Conservation (phyloP, 2,797 vertebrate species). For the Aulostomus chinensis region DNA sequence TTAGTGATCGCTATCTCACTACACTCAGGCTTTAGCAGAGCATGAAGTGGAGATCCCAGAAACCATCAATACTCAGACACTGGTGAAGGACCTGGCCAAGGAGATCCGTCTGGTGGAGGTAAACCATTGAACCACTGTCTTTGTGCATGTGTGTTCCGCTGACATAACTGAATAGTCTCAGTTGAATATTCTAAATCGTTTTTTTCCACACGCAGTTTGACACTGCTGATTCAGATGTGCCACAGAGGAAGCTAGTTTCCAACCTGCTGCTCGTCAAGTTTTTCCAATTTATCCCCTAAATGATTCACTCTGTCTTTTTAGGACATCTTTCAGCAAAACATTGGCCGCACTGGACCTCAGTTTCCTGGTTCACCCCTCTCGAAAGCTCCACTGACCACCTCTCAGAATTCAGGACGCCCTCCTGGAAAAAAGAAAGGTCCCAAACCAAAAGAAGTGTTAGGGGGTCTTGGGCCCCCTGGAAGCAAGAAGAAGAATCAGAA, state of each 20-base stretch:
- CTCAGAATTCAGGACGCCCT: slow-evolving; percentile 79
- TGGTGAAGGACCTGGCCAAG: slow-evolving; percentile 92
- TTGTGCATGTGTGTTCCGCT: background rate
- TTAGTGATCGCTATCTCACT: slow-evolving; percentile 14
- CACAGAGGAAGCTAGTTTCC: too few species aligned
- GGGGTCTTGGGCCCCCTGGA: slow-evolving; percentile 54
- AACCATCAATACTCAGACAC: slow-evolving; percentile 87
- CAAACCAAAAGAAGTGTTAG: slow-evolving; percentile 82
- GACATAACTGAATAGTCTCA: too few species aligned
- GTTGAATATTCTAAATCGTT: too few species aligned
- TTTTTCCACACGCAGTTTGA: too few species aligned
- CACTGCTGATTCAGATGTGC: too few species aligned
- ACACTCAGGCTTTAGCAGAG: slow-evolving; percentile 83
- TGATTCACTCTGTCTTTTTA: slow-evolving; percentile 42
- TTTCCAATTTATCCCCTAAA: background rate
- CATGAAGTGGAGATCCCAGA: slow-evolving; percentile 94
- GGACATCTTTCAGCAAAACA: slow-evolving; percentile 93
- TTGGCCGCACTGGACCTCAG: slow-evolving; percentile 84
- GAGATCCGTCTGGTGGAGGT: slow-evolving; percentile 94
- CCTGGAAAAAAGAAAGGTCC: slow-evolving; percentile 87
- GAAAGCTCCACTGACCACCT: slow-evolving; percentile 75
- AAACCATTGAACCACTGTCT: too few species aligned
- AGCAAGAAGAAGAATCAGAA: slow-evolving; percentile 85
- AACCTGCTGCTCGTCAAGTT: background rate
- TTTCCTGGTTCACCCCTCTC: slow-evolving; percentile 82